Evolutionary conservation across 2,797 vertebrate genomes (phyloP).

Genomic region (Atherinosoma microstoma): DNA sequence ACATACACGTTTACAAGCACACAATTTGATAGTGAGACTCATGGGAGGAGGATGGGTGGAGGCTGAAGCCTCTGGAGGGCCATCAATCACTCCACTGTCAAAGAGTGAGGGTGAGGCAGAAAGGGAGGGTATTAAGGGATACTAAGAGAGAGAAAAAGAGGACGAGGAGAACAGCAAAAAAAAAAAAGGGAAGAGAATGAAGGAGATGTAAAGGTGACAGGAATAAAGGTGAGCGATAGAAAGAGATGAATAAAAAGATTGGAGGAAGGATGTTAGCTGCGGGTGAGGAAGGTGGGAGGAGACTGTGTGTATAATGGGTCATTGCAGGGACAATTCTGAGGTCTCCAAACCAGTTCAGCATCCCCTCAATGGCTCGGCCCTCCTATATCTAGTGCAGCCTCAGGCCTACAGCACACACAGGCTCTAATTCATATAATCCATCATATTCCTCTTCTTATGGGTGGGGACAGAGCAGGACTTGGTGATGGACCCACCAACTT

Average conservation of each 20-base stretch:
- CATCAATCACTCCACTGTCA: slow-evolving; percentile 86
- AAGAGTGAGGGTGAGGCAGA: slow-evolving; percentile 49
- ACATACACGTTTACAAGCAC: slow-evolving; percentile 28
- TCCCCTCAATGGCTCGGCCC: slow-evolving; percentile 52
- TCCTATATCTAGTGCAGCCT: slow-evolving; percentile 64
- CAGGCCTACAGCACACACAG: slow-evolving; percentile 62
- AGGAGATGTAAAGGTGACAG: slow-evolving; percentile 39
- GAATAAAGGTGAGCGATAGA: slow-evolving; percentile 48
- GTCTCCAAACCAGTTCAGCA: slow-evolving; percentile 61
- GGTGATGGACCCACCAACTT: slow-evolving; percentile 60
- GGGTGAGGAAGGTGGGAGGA: slow-evolving; percentile 50
- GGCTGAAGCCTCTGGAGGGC: slow-evolving; percentile 78
- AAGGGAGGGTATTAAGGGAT: slow-evolving; percentile 44
- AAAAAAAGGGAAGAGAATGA: slow-evolving; percentile 27
- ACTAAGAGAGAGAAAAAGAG: slow-evolving; percentile 42
- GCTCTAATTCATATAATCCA: slow-evolving; percentile 80
- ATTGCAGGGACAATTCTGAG: slow-evolving; percentile 69
- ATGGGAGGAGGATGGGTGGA: slow-evolving; percentile 73
- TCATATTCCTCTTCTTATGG: slow-evolving; percentile 74
- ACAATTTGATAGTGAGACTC: slow-evolving; percentile 73
- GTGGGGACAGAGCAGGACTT: slow-evolving; percentile 54
- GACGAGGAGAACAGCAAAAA: slow-evolving; percentile 18
- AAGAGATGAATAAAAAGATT: slow-evolving; percentile 53
- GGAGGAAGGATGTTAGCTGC: slow-evolving; percentile 46
- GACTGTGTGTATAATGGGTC: slow-evolving; percentile 67